These are phyloP conservation scores for Erpetoichthys calabaricus DNA, from an alignment of 2,797 vertebrate species.

Conservation along the genomic window DNA sequence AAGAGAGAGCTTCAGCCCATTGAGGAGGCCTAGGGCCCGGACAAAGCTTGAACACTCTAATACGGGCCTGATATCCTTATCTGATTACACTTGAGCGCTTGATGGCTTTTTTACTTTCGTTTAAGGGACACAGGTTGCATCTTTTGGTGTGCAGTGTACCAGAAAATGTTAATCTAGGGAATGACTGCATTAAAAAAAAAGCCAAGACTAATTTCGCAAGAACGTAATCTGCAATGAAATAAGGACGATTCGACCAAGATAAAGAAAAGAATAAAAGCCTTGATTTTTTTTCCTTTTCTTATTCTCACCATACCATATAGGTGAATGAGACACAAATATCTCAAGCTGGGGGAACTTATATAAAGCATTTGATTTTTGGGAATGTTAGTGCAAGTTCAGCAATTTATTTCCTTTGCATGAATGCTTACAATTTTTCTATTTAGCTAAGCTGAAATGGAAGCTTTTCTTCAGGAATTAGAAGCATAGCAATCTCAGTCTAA, in stretches of 20 bases:
- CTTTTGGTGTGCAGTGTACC: slow-evolving; percentile 60
- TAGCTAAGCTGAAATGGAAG: too few relatives aligned
- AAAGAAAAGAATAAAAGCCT: slow-evolving; percentile 11
- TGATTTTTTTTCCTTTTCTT: slow-evolving; percentile 35
- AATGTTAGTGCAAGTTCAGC: too few relatives aligned
- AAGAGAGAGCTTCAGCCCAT: slow-evolving; percentile 54
- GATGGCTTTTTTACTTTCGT: slow-evolving; percentile 36
- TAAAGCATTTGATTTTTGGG: too few relatives aligned
- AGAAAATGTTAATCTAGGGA: slow-evolving; percentile 67
- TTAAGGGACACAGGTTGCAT: slow-evolving; percentile 59
- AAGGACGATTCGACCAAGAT: slow-evolving; percentile 44
- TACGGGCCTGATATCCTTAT: slow-evolving; percentile 72
- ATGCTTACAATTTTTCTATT: too few relatives aligned
- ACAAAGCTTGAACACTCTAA: slow-evolving; percentile 66
- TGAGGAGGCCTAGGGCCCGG: slow-evolving; percentile 53
- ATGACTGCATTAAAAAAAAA: slow-evolving; percentile 27
- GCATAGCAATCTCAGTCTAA: too few relatives aligned
- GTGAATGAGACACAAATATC: too few relatives aligned
- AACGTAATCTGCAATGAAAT: slow-evolving; percentile 48
- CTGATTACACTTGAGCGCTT: slow-evolving; percentile 68
- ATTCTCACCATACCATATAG: slow-evolving; percentile 11
- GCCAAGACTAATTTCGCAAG: slow-evolving; percentile 36
- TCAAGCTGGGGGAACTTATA: too few relatives aligned
- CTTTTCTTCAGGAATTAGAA: too few relatives aligned
- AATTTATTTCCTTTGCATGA: too few relatives aligned